phyloP scores from a whole-genome alignment of 2,797 vertebrate species.

The Atherinosoma microstoma region DNA sequence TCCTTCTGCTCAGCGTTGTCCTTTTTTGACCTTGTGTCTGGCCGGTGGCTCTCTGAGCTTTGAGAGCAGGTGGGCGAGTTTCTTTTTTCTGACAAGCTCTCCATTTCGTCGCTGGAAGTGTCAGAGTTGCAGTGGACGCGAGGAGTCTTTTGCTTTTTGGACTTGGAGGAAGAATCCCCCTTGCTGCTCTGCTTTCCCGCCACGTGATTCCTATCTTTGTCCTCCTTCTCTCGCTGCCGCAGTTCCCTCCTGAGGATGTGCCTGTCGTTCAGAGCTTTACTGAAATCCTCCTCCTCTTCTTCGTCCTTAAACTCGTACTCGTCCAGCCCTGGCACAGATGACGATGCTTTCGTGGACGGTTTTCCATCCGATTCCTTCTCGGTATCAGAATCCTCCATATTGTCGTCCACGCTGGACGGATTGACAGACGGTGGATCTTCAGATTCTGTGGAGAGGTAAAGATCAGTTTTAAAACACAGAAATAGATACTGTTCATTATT shows the following conservation, averaged over 20 bases:
- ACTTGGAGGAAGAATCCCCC: constrained; percentile 87
- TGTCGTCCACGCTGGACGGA: constrained; percentile 96
- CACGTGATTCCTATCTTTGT: constrained; percentile 88
- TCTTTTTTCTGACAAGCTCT: constrained; percentile 89
- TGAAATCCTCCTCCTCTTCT: constrained; percentile 90
- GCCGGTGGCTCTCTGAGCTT: constrained; percentile 85
- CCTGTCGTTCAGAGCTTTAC: constrained; percentile 93
- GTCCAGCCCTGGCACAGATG: constrained; percentile 89
- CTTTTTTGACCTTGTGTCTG: constrained; percentile 88
- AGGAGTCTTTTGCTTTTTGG: constrained; percentile 90
- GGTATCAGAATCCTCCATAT: constrained; percentile 92
- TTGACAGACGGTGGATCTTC: constrained; percentile 95
- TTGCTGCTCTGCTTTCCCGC: constrained; percentile 89
- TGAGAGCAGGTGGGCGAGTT: constrained; percentile 87
- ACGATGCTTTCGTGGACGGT: constrained; percentile 85
- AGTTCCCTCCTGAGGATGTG: constrained; percentile 92
- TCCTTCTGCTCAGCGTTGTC: constrained; percentile 91
- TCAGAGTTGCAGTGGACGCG: constrained; percentile 94
- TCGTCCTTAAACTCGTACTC: constrained; percentile 99
- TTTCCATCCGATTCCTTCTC: constrained; percentile 94
- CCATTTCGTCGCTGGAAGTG: constrained; percentile 95
- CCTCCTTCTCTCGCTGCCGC: constrained; percentile 90
- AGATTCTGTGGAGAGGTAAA: constrained; percentile 86
- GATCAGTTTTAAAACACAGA: not conserved
- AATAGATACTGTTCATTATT: not conserved